Percentiles rank a stretch among this genome's conserved stretches.
phyloP scores from a whole-genome alignment of 2,888 invertebrate species.

The Xanthia togata region DNA sequence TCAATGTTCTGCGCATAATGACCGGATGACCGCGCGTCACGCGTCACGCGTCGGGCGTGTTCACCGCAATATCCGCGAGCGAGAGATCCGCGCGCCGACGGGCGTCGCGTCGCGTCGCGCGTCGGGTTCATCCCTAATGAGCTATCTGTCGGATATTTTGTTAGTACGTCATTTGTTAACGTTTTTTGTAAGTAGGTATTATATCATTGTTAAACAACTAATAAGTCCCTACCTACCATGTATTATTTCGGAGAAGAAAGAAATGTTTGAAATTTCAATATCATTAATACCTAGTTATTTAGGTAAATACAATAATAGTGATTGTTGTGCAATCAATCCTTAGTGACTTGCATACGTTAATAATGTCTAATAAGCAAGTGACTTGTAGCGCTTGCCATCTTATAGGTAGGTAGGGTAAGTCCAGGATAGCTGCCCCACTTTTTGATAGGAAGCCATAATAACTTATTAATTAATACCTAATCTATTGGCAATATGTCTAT shows the following conservation, averaged over 20 bases:
- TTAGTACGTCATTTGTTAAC: constrained; percentile 9
- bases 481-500: too few relatives aligned
- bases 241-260: neutral
- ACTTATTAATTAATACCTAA: too few relatives aligned
- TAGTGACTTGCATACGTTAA: neutral
- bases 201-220: neutral
- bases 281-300: neutral
- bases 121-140: neutral
- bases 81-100: constrained; percentile 26
- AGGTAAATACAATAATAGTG: too few relatives aligned
- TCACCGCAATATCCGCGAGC: constrained; percentile 6
- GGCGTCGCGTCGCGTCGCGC: neutral
- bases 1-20: neutral
- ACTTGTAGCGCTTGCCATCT: too few relatives aligned
- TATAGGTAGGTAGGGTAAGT: too few relatives aligned
- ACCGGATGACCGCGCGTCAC: neutral
- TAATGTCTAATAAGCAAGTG: neutral
- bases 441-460: too few relatives aligned
- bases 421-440: too few relatives aligned
- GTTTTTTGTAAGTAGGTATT: neutral
- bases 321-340: neutral
- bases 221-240: neutral
- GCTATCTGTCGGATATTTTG: neutral
- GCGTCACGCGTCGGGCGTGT: neutral
- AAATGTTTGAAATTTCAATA: neutral